Evolutionary conservation across 2,888 invertebrate genomes (phyloP).

Genomic region (Tigriopus californicus): DNA sequence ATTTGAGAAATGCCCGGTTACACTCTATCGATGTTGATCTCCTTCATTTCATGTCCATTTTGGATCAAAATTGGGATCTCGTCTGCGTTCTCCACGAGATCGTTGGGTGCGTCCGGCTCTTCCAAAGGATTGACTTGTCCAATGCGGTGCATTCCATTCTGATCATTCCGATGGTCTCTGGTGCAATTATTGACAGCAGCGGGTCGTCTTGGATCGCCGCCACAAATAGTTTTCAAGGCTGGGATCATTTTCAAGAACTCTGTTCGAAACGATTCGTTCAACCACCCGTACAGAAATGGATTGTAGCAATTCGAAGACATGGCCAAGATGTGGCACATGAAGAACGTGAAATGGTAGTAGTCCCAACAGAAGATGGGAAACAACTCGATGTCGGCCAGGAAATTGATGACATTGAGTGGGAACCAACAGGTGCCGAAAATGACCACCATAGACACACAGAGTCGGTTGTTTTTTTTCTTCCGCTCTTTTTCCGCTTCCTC

Average conservation of each 20-base stretch:
- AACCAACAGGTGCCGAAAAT: constrained; percentile 94
- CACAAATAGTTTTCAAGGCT: background rate
- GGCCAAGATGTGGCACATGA: constrained; percentile 67
- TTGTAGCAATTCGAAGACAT: constrained; percentile 91
- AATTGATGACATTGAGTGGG: constrained; percentile 72
- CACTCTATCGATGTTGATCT: no score
- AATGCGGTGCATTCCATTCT: no score
- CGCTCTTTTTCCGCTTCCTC: constrained; percentile 76
- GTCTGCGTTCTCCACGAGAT: no score
- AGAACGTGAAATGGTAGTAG: constrained; percentile 69
- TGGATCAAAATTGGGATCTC: no score
- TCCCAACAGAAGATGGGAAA: constrained; percentile 46
- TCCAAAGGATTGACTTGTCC: no score
- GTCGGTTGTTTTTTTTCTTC: constrained; percentile 77
- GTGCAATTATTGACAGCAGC: no score
- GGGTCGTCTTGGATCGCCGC: background rate
- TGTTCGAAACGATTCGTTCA: constrained; percentile 81
- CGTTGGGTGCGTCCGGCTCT: no score
- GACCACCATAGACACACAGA: constrained; percentile 89
- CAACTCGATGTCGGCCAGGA: constrained; percentile 56
- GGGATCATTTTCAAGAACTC: constrained; percentile 40
- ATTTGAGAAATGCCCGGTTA: no score
- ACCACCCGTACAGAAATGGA: constrained; percentile 87
- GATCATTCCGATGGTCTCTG: no score
- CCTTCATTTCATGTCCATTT: no score